A percentile compares a stretch with the other conserved stretches of the same genome.
Evolutionary conservation across 2,888 invertebrate genomes (phyloP).

Genomic region (Philonicus albiceps): DNA sequence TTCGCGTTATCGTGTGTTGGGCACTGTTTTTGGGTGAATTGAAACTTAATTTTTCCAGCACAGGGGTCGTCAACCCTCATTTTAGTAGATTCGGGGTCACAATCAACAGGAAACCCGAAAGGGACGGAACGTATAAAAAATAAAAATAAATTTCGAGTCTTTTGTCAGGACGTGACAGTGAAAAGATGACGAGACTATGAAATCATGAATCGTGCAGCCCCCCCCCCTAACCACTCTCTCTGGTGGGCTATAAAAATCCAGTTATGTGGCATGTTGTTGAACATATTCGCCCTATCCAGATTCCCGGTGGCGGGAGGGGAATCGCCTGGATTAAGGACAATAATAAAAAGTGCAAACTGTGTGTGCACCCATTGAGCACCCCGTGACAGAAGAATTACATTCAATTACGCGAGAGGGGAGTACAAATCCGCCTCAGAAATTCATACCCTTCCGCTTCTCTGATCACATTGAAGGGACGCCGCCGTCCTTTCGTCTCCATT

Average conservation of each 20-base stretch:
- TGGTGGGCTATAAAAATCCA: constrained; percentile 26
- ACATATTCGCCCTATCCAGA: not conserved
- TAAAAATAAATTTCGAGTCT: constrained; percentile 9
- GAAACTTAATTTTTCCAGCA: not conserved
- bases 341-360: constrained; percentile 35
- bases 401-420: constrained; percentile 8
- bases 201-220: not conserved
- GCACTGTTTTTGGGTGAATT: not conserved
- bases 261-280: constrained; percentile 37
- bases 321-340: constrained; percentile 16
- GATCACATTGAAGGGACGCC: not conserved
- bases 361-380: not conserved
- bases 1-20: not conserved
- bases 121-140: not conserved
- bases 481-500: not conserved
- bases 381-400: constrained; percentile 36
- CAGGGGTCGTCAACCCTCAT: constrained; percentile 16
- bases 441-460: constrained; percentile 35
- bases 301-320: not conserved
- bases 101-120: constrained; percentile 4
- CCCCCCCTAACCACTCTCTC: too few relatives aligned
- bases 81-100: not conserved
- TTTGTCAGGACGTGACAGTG: constrained; percentile 28
- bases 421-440: constrained; percentile 9
- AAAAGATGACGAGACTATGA: constrained; percentile 25